Evolutionary conservation across 2,113 vertebrate genomes (phyloP), one percentile per base, ranked within the genome.

Genomic region (Sprattus sprattus): DNA sequence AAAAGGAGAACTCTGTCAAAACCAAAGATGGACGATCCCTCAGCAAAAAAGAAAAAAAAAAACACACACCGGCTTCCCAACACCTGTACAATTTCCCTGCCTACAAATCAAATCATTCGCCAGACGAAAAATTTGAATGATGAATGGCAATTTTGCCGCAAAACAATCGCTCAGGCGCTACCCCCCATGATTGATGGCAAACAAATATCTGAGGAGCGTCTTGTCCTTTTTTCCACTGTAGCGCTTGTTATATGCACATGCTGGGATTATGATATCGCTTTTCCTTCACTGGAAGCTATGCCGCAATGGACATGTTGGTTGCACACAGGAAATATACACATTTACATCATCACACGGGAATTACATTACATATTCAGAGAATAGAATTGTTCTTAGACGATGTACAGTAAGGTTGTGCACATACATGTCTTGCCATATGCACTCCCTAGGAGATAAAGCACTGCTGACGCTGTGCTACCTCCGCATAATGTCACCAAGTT

Each of bases 71-170:
- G 10, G 28, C 13, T 4, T 44, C 20, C 47, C 83, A 80, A 75
- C 47, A 44, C 32, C 67, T 81, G 22, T 50, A 49, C 60, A 84
- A 84, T 85, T 11, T 57, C 39, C 47, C 82, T 84, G 18, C 39
- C 83, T 28, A 82, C 78, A 86, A 89, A 90, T 87, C 75, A 67
- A 82, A 83, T 46, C 28, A 85, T 85, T 84, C 46, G 45, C 50
- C 71, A 46, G 44, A 32, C 46, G 60, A 57, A 75, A 83, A 54
- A 46, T 57, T 67, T 81, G 47, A 64, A 67, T 44, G 71, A 78
- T 13, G 71, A 78, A 78, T 78, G 71, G 71, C 4, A 78, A 78
- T 32, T 11, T 78, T 32, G 71, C 71, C 71, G 9, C 71, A 15
- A 78, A 78, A 78, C 71, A 78, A 78, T 78, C 71, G 15, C 71